phyloP scores from a whole-genome alignment of 1,140 invertebrate species.

The Frieseomelitta varia region DNA sequence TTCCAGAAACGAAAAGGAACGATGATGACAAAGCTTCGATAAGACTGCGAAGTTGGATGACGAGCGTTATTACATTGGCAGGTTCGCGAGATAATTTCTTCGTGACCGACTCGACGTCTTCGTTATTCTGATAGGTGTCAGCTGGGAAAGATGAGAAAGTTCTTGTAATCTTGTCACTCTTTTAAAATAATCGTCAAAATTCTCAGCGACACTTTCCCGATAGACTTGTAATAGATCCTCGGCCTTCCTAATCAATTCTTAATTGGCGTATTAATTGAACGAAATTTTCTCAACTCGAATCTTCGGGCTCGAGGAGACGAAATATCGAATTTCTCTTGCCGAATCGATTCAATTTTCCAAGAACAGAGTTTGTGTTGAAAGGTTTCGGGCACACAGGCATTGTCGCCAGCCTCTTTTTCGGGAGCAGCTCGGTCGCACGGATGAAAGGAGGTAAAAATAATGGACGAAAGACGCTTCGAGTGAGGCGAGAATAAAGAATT shows the following conservation, averaged over 20 bases:
- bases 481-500: conserved; percentile 42
- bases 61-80: not conserved
- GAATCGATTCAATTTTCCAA: not conserved
- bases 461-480: conserved; percentile 9
- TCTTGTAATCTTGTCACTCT: too few relatives aligned
- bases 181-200: too few relatives aligned
- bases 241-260: too few relatives aligned
- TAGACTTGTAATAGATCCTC: too few relatives aligned
- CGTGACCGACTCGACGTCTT: too few relatives aligned
- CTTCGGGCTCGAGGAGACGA: not conserved
- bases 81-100: too few relatives aligned
- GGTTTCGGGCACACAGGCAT: not conserved
- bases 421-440: not conserved
- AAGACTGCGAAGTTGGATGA: not conserved
- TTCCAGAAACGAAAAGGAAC: not conserved
- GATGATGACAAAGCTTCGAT: not conserved
- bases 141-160: too few relatives aligned
- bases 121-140: too few relatives aligned
- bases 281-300: too few relatives aligned
- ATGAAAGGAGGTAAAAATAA: conserved; percentile 29
- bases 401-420: not conserved
- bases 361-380: not conserved
- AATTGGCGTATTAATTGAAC: too few relatives aligned
- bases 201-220: too few relatives aligned
- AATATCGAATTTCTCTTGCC: not conserved